phyloP scores from a whole-genome alignment of 2,113 vertebrate species.

The Marmota flaviventris region DNA sequence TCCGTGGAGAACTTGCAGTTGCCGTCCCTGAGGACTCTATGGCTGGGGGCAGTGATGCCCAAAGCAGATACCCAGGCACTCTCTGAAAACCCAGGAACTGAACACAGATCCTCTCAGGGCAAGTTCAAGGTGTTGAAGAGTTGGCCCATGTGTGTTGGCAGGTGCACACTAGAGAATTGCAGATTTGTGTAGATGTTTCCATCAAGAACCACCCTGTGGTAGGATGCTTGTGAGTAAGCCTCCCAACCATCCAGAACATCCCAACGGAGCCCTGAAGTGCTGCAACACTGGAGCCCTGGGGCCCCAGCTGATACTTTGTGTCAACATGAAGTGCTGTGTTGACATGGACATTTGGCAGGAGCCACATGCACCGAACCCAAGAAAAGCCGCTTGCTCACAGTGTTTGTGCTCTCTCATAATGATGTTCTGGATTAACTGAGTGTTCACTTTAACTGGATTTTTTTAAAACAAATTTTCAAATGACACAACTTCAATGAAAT shows the following conservation, averaged over 20 bases:
- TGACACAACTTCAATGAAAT: background rate
- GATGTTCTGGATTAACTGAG: background rate
- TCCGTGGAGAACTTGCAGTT: rapidly evolving
- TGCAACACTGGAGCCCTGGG: rapidly evolving
- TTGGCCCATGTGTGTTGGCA: background rate
- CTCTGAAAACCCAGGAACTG: rapidly evolving
- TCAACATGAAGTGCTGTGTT: rapidly evolving
- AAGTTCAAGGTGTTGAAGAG: background rate
- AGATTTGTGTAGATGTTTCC: background rate
- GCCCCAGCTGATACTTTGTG: rapidly evolving
- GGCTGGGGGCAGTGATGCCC: no score
- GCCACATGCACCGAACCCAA: rapidly evolving
- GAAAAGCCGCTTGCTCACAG: no score
- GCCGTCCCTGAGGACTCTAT: rapidly evolving
- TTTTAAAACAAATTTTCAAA: background rate
- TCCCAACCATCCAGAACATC: rapidly evolving
- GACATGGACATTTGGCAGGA: background rate
- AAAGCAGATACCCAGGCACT: rapidly evolving
- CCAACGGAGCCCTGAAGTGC: rapidly evolving
- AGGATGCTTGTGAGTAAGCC: background rate
- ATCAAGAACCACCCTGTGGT: rapidly evolving
- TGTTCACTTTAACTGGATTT: background rate
- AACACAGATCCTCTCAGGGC: background rate
- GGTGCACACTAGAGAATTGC: background rate
- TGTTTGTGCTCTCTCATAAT: background rate